These are phyloP conservation scores for Dinoponera quadriceps DNA, from an alignment of 1,140 invertebrate species.

Conservation along the genomic window DNA sequence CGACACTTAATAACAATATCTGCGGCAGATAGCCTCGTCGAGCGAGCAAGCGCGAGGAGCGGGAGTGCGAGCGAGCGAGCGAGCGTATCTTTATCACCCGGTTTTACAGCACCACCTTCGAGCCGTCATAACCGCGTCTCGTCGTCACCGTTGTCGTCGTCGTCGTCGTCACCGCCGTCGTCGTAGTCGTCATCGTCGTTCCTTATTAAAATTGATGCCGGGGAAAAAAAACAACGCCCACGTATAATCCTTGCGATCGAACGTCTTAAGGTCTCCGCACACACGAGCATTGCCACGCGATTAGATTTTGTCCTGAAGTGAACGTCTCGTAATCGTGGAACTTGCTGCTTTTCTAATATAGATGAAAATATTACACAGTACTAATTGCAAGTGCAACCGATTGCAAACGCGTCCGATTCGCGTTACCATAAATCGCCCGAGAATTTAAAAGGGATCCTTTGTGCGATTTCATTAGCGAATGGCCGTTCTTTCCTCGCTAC, in stretches of 20 bases:
- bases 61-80: constrained; percentile 10
- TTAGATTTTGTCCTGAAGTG: background rate
- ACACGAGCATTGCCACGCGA: background rate
- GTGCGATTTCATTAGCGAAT: no score
- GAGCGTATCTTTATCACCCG: constrained; percentile 72
- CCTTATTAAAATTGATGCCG: constrained; percentile 72
- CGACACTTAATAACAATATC: constrained; percentile 74
- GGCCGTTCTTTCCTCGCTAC: no score
- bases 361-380: no score
- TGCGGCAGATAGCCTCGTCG: constrained; percentile 34
- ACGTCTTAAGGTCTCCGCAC: constrained; percentile 47
- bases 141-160: constrained; percentile 41
- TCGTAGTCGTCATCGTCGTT: constrained; percentile 56
- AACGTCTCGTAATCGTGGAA: background rate
- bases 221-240: constrained; percentile 67
- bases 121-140: constrained; percentile 73
- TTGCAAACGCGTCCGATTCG: no score
- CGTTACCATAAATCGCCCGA: no score
- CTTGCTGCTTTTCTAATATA: no score
- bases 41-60: constrained; percentile 30
- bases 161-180: constrained; percentile 18
- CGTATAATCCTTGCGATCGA: constrained; percentile 50
- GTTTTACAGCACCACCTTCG: constrained; percentile 72
- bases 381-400: no score
- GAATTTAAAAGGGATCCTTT: no score